These are phyloP conservation scores for Blastomussa wellsi DNA, from an alignment of 92 coral and sea anemone genomes.

Conservation along the genomic window DNA sequence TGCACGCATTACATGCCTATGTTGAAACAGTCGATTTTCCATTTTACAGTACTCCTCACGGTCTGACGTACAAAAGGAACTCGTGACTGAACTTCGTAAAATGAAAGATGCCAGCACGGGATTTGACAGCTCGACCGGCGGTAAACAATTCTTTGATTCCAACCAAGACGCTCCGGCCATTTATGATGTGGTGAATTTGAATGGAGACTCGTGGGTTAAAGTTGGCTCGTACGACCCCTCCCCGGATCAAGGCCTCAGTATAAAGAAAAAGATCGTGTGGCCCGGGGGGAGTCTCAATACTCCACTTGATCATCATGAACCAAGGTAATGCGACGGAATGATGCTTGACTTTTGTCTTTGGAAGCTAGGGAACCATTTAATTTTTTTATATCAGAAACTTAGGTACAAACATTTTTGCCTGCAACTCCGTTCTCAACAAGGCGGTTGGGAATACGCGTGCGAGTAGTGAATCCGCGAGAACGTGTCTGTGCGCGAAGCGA, in stretches of 20 bases:
- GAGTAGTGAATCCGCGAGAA: no score
- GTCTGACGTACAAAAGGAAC: slow-evolving; percentile 64
- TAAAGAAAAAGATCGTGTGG: slow-evolving; percentile 90
- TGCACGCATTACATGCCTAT: neutral
- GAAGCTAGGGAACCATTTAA: neutral
- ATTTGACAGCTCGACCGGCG: slow-evolving; percentile 80
- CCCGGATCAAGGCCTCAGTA: slow-evolving; percentile 68
- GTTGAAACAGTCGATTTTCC: neutral
- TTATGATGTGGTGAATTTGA: slow-evolving; percentile 91
- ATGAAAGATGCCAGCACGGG: slow-evolving; percentile 89
- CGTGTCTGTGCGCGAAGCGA: no score
- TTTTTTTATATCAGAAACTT: neutral
- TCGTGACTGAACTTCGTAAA: slow-evolving; percentile 76
- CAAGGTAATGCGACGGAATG: slow-evolving; percentile 53
- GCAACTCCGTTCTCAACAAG: neutral
- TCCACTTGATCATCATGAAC: slow-evolving; percentile 61
- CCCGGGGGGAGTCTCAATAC: slow-evolving; percentile 91
- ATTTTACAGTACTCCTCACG: slow-evolving; percentile 77
- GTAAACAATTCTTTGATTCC: slow-evolving; percentile 77
- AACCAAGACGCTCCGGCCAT: slow-evolving; percentile 86
- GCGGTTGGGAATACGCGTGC: no score
- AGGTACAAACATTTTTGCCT: neutral
- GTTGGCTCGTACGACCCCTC: slow-evolving; percentile 91
- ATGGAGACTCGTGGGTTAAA: slow-evolving; percentile 90
- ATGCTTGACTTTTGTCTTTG: neutral